These are phyloP conservation scores for Campoletis raptor DNA, from an alignment of 2,888 invertebrate species.

Conservation along the genomic window DNA sequence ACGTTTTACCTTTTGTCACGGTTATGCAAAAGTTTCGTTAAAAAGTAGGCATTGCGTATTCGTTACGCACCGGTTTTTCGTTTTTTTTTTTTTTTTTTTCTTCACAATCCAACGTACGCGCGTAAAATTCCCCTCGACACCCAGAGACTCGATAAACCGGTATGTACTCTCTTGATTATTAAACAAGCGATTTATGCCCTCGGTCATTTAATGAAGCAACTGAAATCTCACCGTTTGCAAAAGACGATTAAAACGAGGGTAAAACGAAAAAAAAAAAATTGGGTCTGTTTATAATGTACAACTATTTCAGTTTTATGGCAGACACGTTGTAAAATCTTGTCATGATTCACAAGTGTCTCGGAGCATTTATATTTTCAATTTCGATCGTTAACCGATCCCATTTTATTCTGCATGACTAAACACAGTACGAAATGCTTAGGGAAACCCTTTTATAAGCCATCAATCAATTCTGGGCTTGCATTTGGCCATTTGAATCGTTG, in stretches of 20 bases:
- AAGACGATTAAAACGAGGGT: constrained; percentile 4
- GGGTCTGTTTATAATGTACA: constrained; percentile 1
- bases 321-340: constrained; percentile 36
- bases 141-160: constrained; percentile 45
- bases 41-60: constrained; percentile 22
- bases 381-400: constrained; percentile 23
- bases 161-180: constrained; percentile 67
- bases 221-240: constrained; percentile 35
- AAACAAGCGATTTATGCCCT: constrained; percentile 70
- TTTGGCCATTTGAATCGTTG: constrained; percentile 73
- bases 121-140: background rate
- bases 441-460: constrained; percentile 82
- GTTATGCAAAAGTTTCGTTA: background rate
- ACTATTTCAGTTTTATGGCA: constrained; percentile 35
- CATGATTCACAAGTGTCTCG: constrained; percentile 11
- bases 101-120: background rate
- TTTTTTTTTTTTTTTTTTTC: background rate
- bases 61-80: constrained; percentile 25
- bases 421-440: constrained; percentile 74
- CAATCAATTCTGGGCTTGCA: constrained; percentile 79
- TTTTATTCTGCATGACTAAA: constrained; percentile 81
- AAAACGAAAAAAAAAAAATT: constrained; percentile 1
- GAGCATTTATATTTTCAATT: constrained; percentile 7
- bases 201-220: constrained; percentile 48
- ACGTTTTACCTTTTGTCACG: constrained; percentile 61